Evolutionary conservation across 64 coral and sea anemone species (phyloP).

Genomic region (Porites australiensis): DNA sequence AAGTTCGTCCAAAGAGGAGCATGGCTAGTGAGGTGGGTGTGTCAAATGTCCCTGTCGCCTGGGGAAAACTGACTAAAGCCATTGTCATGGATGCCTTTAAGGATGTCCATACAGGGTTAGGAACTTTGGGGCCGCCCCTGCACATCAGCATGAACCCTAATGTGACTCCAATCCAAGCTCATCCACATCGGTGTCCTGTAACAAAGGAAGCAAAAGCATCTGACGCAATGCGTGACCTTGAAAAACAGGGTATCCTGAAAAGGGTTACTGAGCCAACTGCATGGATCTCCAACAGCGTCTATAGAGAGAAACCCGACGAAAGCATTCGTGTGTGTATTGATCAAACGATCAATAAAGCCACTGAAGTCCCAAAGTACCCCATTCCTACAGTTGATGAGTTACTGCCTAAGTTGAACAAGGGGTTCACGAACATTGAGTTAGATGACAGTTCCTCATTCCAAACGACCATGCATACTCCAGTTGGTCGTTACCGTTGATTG

Average conservation of each 20-base stretch:
- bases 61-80: slow-evolving; percentile 34
- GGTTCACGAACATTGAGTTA: not conserved
- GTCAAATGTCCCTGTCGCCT: slow-evolving; percentile 33
- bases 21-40: not conserved
- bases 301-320: slow-evolving; percentile 37
- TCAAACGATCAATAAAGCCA: slow-evolving; percentile 20
- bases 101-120: slow-evolving; percentile 58
- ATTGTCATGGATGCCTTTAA: slow-evolving; percentile 38
- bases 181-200: slow-evolving; percentile 58
- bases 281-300: slow-evolving; percentile 65
- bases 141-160: slow-evolving; percentile 53
- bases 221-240: slow-evolving; percentile 36
- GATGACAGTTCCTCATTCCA: slow-evolving; percentile 54
- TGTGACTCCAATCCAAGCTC: slow-evolving; percentile 53
- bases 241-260: slow-evolving; percentile 49
- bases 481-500: slow-evolving; percentile 20
- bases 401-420: no score
- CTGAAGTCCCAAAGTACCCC: slow-evolving; percentile 2
- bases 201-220: slow-evolving; percentile 50
- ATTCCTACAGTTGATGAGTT: not conserved
- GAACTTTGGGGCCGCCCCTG: slow-evolving; percentile 63
- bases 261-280: slow-evolving; percentile 54
- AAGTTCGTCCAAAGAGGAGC: not conserved
- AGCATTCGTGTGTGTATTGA: not conserved
- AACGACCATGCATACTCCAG: not conserved